Evolutionary conservation across 1,140 invertebrate species (phyloP), one percentile per base, ranked within the genome.

Genomic region (Euwallacea similis): DNA sequence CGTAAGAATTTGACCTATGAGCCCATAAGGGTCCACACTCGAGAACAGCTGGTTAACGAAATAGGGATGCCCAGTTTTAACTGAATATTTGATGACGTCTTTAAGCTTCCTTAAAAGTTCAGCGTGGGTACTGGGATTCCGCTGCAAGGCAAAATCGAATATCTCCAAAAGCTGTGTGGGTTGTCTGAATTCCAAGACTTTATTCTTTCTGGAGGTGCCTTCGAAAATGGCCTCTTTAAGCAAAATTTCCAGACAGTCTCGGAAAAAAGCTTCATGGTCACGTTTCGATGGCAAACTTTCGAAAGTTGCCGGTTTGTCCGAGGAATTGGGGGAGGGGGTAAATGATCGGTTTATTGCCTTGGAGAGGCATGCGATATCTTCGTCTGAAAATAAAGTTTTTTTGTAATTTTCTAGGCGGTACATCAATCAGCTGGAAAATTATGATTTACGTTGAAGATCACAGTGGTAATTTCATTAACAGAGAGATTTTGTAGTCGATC

Each of bases 41-140:
- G 92, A 94, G 80, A 91, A 95, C 3, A 95, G 82, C 77, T 95
- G 93, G 79, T 95, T 95, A 15, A 93, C 88, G 79, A 95, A 95
- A 78, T 91, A 92, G 0, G 93, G 93, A 83, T 95, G 92, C 2
- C 91, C 92, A 0, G 93, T 94, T 81, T 95, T 94, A 0, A 96
- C 93, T 53, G 92, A 94, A 83, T 92, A 93, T 16, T 86, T 84
- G 65, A 93, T 90, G 11, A 91, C 88, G 70, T 89, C 84, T 67
- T 86, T 84, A 9, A 93, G 79, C 13, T 91, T 78, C 7, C 84
- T 79, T 7, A 92, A 75, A 7, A 95, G 81, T 67, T 88, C 86
- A 0, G 91, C 88, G 59, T 93, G 89, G 11, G 86, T 85, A 2
- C 86, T 84, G 0, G 87, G 86, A 6, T 83, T 80, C 7, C 86